A percentile compares a stretch with the other conserved stretches of the same genome.
Conservation (phyloP, 2,113 vertebrate species). For the Silurus meridionalis region DNA sequence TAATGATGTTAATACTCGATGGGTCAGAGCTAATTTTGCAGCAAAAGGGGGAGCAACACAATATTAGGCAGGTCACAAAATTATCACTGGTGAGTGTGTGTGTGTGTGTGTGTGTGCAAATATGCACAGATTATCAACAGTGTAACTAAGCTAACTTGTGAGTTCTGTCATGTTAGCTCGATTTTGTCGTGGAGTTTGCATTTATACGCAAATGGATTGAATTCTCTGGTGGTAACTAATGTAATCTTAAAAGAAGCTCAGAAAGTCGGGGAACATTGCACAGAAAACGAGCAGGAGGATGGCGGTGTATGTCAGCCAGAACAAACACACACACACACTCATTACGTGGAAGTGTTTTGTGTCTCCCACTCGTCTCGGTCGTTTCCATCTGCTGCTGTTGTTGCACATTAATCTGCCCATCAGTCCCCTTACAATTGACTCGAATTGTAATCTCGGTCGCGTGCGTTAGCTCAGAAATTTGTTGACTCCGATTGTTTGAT, state of each 20-base stretch:
- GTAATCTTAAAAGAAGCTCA: background rate
- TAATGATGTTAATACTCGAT: no score
- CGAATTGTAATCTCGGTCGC: background rate
- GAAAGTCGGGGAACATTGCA: background rate
- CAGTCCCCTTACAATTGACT: background rate
- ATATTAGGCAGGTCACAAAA: no score
- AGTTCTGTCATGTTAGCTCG: background rate
- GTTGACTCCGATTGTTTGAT: background rate
- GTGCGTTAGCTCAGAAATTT: background rate
- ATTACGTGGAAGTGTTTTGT: background rate
- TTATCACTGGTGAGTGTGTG: no score
- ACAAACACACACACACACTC: background rate
- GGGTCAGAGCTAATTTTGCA: no score
- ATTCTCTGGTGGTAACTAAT: background rate
- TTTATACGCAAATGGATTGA: background rate
- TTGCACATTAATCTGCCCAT: constrained; percentile 1
- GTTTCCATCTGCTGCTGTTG: constrained; percentile 11
- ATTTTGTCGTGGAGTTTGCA: background rate
- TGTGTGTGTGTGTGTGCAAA: no score
- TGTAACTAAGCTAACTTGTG: background rate
- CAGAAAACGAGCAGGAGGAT: background rate
- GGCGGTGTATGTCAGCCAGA: background rate
- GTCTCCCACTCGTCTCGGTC: background rate
- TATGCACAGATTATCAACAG: background rate
- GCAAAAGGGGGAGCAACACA: no score